Evolutionary conservation across 2,113 vertebrate genomes (phyloP), one percentile per base, ranked within the genome.

Genomic region (Rhynchopsitta pachyrhyncha): DNA sequence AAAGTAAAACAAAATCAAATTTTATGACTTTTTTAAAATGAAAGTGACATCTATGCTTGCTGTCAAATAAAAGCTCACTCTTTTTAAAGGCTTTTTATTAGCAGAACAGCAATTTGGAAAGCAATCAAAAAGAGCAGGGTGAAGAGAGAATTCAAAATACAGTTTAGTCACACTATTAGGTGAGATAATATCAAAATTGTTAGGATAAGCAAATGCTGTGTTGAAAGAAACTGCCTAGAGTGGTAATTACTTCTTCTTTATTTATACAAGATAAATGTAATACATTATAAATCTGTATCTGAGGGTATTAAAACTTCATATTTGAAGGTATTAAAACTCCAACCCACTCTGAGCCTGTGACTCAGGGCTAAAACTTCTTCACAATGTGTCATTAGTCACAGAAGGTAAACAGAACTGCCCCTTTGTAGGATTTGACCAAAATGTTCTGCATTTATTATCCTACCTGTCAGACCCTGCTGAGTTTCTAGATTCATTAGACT

Each of bases 31-130:
- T 68, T n/a, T 86, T 18, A 12, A 81, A 81, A 73, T 63, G 47
- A 47, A 33, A 10, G 13, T 73, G n/a, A 62, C 28, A 80, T 46
- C 52, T 80, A 44, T 67, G 69, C 17, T 39, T 81, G 28, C 2
- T 7, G 8, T 64, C 28, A 92, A 93, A 85, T 71, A 27, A 90
- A 88, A 47, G 14, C 12, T 82, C 42, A n/a, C 15, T 7, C 33
- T 57, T 82, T 85, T 62, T 16, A 74, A 77, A 86, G 23, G 31
- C 11, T 20, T 91, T 83, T 77, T 83, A 53, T 74, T 67, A 70
- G 35, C 24, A 70, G 62, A 68, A 83, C 82, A 83, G 39, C n/a
- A 74, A 86, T 82, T 41, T 70, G 13, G 44, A 95, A 86, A 93
- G 41, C 28, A 63, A 29, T 80, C 3, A 28, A 62, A 49, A 64